Evolutionary conservation across 2,113 vertebrate genomes (phyloP).

Genomic region (Laticauda laticaudata): DNA sequence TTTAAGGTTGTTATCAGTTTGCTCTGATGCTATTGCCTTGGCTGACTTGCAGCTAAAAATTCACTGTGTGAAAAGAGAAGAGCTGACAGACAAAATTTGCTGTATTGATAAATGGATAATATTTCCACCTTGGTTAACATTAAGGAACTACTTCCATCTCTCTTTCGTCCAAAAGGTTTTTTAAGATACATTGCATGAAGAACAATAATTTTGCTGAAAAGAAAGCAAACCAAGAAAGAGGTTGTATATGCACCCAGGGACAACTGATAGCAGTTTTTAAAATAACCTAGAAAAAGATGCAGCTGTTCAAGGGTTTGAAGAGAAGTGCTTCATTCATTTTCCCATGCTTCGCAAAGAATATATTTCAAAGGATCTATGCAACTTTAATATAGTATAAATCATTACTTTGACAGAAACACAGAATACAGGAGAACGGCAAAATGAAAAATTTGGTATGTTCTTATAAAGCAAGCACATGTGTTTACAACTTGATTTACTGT

Average conservation of each 20-base stretch:
- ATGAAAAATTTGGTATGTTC: background rate
- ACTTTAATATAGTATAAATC: background rate
- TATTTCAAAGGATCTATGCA: background rate
- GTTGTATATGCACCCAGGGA: background rate
- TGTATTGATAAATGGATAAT: background rate
- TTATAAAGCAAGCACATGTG: background rate
- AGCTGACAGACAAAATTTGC: background rate
- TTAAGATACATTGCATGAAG: background rate
- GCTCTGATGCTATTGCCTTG: background rate
- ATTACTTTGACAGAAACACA: background rate
- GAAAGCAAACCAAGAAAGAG: background rate
- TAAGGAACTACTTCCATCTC: background rate
- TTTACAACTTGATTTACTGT: background rate
- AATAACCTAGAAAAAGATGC: background rate
- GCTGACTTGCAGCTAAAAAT: background rate
- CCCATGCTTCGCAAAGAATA: background rate
- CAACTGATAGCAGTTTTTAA: background rate
- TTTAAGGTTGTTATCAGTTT: background rate
- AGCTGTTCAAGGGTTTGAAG: background rate
- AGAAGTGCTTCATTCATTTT: background rate
- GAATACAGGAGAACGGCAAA: background rate
- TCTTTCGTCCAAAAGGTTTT: background rate
- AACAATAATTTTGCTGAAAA: background rate
- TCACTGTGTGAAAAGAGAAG: background rate
- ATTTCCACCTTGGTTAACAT: background rate